These are phyloP conservation scores for Mormyrus proboscirostris DNA, from an alignment of 2,797 vertebrate species.

Conservation along the genomic window DNA sequence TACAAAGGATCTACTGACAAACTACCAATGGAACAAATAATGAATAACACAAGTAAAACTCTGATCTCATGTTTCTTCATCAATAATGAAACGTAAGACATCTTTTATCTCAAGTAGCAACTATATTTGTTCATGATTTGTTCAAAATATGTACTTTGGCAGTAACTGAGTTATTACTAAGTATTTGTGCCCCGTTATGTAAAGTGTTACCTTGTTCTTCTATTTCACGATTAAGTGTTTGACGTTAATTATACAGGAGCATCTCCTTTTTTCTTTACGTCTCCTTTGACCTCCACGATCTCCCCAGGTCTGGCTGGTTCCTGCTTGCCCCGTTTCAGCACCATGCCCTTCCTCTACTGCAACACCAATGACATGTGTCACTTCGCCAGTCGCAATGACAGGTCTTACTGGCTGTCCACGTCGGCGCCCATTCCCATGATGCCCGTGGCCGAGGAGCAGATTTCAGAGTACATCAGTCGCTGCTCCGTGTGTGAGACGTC, in stretches of 20 bases:
- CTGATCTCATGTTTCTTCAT: neutral
- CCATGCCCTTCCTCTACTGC: constrained; percentile 97
- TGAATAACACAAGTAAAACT: neutral
- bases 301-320: constrained; percentile 84
- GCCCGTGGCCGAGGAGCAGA: constrained; percentile 75
- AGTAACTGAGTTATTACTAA: neutral
- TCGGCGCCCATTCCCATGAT: constrained; percentile 92
- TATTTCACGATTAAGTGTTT: neutral
- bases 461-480: constrained; percentile 83
- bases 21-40: neutral
- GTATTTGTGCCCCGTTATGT: neutral
- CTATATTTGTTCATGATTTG: neutral
- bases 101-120: neutral
- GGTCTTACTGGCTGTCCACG: constrained; percentile 97
- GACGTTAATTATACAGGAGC: neutral
- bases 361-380: constrained; percentile 85
- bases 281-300: neutral
- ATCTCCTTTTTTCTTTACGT: neutral
- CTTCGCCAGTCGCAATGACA: constrained; percentile 88
- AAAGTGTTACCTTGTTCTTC: neutral
- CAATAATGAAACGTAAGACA: neutral
- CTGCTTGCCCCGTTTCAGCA: constrained; percentile 86
- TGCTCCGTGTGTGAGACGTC: constrained; percentile 90
- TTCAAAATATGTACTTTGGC: neutral
- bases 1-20: neutral